Base-by-base conservation (phyloP, 2,888 invertebrate species). In the Macrophya annulata region DNA sequence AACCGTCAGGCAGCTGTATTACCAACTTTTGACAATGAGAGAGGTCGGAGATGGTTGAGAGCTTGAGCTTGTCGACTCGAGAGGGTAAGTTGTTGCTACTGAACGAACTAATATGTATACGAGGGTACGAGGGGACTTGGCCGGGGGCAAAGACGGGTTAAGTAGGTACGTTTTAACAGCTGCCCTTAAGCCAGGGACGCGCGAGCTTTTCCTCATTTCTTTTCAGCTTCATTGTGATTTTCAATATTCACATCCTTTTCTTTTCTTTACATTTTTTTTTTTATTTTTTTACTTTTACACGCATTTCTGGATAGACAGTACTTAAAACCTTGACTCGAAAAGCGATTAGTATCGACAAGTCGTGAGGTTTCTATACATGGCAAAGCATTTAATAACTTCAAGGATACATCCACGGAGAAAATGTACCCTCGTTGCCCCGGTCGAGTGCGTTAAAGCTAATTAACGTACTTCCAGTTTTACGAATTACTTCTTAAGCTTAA, bases 1-100 rank as follows among this genome's bases (percentile, higher is more conserved):
- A 72, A 87, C 87, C 87, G 76, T 87, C 86, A 84, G 86, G 85
- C 84, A 85, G 85, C 88, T 88, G 86, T 86, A 81, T 88, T 88
- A 88, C 87, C 88, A 88, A 84, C 87, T 87, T 87, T 51, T 68
- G 76, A 76, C 84, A 82, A n/a, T 48, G 72, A 8, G 10, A 77
- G 65, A 86, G 84, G 77, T 48, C 17, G 37, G 74, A 71, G 84
- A 68, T 37, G 77, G 79, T 84, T 72, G 55, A 76, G 71, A 85
- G 72, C 74, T 85, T 48, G 65, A 77, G 65, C 40, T 79, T 65
- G 86, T 77, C 84, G 84, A 87, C 85, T 86, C 85, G 77, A 86
- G 85, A 65, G 71, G 86, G 84, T 86, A 85, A 88, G 86, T 85
- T 83, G 65, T 85, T 86, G 85, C 84, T 85, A 85, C 86, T 85